Conservation (phyloP, 2,888 invertebrate species). For the Hydroisotoma schaefferi region DNA sequence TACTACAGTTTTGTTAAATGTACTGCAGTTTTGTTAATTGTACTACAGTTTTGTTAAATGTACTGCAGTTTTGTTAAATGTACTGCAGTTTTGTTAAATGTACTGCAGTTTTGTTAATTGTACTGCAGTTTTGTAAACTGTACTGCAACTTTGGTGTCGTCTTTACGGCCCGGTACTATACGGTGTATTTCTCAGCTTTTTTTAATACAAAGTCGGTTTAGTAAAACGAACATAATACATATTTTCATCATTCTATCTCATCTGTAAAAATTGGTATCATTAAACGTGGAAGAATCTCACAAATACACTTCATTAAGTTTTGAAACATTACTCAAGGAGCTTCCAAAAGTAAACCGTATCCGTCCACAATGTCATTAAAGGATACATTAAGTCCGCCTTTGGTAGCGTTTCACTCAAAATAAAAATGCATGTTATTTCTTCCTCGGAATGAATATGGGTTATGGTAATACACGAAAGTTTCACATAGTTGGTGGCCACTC, state of each 20-base stretch:
- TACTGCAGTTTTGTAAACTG: too few species aligned
- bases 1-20: too few species aligned
- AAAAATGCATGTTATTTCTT: neutral
- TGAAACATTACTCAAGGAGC: neutral
- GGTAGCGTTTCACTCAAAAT: neutral
- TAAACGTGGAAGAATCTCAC: neutral
- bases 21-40: too few species aligned
- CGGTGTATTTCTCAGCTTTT: too few species aligned
- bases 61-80: too few species aligned
- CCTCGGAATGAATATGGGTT: neutral
- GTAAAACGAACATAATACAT: neutral
- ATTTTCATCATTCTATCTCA: neutral
- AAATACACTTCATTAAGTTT: conserved; percentile 2
- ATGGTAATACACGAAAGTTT: conserved; percentile 3
- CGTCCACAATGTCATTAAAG: too few species aligned
- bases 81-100: too few species aligned
- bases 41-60: too few species aligned
- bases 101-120: too few species aligned
- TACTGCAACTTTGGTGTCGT: too few species aligned
- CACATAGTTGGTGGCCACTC: conserved; percentile 1
- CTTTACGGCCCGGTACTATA: too few species aligned
- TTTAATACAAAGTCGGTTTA: neutral
- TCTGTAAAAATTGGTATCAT: neutral
- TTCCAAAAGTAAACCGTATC: neutral
- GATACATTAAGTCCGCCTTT: too few species aligned